Conservation (phyloP, 2,888 invertebrate genomes). For the Dryococelus australis region DNA sequence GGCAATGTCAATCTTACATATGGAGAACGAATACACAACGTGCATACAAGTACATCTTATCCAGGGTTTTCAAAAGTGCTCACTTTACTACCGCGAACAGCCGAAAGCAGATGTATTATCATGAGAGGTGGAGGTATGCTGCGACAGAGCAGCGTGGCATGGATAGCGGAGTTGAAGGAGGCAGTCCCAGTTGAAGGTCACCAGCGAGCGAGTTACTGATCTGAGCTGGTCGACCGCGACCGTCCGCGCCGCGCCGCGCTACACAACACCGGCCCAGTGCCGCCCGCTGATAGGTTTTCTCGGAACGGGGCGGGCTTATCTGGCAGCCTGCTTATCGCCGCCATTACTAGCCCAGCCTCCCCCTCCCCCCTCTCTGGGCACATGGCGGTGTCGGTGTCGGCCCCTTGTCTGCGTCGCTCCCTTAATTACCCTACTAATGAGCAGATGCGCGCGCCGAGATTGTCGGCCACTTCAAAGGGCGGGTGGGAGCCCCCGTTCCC, state of each 20-base stretch:
- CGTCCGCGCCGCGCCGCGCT: background rate
- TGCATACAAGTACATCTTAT: too few relatives aligned
- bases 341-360: background rate
- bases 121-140: too few relatives aligned
- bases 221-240: too few relatives aligned
- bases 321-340: background rate
- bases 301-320: background rate
- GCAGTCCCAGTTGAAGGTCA: too few relatives aligned
- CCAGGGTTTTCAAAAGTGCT: too few relatives aligned
- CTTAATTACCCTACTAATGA: conserved; percentile 16
- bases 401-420: background rate
- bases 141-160: too few relatives aligned
- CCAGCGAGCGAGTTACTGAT: too few relatives aligned
- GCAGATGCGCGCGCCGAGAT: conserved; percentile 11
- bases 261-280: background rate
- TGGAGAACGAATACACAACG: too few relatives aligned
- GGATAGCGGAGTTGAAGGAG: too few relatives aligned
- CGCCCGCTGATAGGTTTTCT: background rate
- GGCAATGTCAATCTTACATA: too few relatives aligned
- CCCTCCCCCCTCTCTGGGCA: background rate
- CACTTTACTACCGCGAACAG: too few relatives aligned
- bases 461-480: background rate
- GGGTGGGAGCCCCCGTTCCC: background rate
- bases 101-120: too few relatives aligned
- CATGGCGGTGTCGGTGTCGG: background rate